Base-by-base conservation (phyloP, 2,888 invertebrate species). In the Himalopsyche anomala region DNA sequence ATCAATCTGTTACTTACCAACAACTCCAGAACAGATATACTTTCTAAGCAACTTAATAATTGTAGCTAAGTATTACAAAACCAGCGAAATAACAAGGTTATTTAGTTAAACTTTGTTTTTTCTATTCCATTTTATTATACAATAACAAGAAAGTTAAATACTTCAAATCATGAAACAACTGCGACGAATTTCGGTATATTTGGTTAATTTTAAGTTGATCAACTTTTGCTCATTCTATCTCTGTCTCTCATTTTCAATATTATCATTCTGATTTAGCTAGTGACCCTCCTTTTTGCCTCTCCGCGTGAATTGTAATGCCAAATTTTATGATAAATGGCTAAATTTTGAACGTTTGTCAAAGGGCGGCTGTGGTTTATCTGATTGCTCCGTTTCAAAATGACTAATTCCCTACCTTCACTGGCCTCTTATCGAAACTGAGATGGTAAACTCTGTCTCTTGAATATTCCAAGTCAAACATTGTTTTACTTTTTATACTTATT, bases 301-400 rank as follows among this genome's bases (percentile, higher is more conserved):
- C 40, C 82, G 56, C 56, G 82, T 54, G 56, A 55, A 38, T 82
- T 55, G 54, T 82, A 82, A 55, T 82, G 42, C 81, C 55, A 62
- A 62, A 62, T 62, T 62, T 62, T 62, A 82, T 83, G 87, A 87
- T 87, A 87, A 87, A 87, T 87, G 84, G 87, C 83, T 45, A 56
- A 85, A 87, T 85, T 88, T 87, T 81, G 84, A 86, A 81, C 88
- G 87, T 88, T 88, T 88, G 86, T 88, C 88, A 85, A 88, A 74
- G 62, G 62, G 62, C 62, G 62, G 62, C 85, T 79, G 54, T 42
- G 45, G 28, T 62, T 87, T 88, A 88, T 88, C 88, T 84, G 88
- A 88, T 88, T 81, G 42, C 55, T 38, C 74, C 81, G 45, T 81
- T 84, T 81, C 80, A 81, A 86, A 86, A 69, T 74, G 86, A 84